Base-by-base conservation (phyloP, 1,140 invertebrate species). In the Sinella curviseta region DNA sequence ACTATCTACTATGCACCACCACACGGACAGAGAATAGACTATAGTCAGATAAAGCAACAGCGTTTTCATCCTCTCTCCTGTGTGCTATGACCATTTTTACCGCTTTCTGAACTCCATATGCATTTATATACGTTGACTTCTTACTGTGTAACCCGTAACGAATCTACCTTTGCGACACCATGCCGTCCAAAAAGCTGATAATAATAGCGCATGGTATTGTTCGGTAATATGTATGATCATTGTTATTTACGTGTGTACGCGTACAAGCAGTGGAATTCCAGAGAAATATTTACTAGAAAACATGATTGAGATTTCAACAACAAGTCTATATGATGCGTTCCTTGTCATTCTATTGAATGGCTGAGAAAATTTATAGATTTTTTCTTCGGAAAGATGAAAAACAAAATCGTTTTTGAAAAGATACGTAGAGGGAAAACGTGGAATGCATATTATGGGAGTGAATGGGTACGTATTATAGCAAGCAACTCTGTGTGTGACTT, bases 231-330 rank as follows among this genome's bases (percentile, higher is more conserved):
- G 39, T n/a, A 60, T 60, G 57, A 60, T 60, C 57, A 60, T 48
- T 48, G 20, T 48, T 48, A 48, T 48, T 48, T 48, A 48, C 39
- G 39, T 48, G 20, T 48, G 39, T 20, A 48, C n/a, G n/a, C 39
- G 39, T 48, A 48, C 39, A 8, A 48, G 39, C 20, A 20, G 39
- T 48, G 39, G 24, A 33, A 70, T 70, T 70, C 65, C 65, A 70
- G n/a, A 70, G 65, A 70, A 24, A 70, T 17, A 70, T 14, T 70
- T 4, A 33, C 30, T 30, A 33, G 28, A 70, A 33, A 70, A 24
- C 65, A 65, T 65, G 65, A 70, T 70, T 70, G 65, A 70, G 65
- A 70, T 70, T 30, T 70, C 65, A 70, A 70, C 65, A 70, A 33
- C 65, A 48, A 48, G 4, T 60, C 24, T 60, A 26, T 26, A 70